Evolutionary conservation across 2,888 invertebrate genomes (phyloP), one percentile per base, ranked within the genome.

Genomic region (Melanchra persicariae): DNA sequence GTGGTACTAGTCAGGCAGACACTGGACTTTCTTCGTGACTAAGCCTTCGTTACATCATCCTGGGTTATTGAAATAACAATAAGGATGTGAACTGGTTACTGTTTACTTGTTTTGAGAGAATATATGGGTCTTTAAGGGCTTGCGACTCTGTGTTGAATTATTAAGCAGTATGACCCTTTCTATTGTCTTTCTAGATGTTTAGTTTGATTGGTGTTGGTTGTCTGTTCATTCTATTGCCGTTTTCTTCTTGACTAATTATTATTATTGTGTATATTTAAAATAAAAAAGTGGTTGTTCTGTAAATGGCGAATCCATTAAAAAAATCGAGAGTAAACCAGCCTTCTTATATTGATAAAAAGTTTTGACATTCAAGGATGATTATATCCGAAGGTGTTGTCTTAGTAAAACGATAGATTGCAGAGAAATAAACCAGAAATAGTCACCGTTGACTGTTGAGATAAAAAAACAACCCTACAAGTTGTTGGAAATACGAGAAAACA

Each of bases 11-110:
- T 43, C 43, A 19, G 47, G 43, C 12, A 1, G 47, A 49, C 12
- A 1, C 47, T 54, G 60, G 55, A 71, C 85, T 85, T 83, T 83
- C 83, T 61, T 85, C 60, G 73, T 82, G 83, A 83, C 74, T 82
- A 65, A 85, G 43, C 4, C 17, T 26, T 84, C 22, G 17, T 57
- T 74, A 73, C 79, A 67, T 71, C 85, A 85, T 51, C 49, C 15
- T 54, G 52, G 61, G 34, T 61, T 64, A 67, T 62, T 75, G 65
- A 45, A 70, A 58, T 45, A 54, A 58, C 55, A 57, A 81, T 66
- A 79, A 79, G 74, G 80, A 83, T 72, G 24, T 77, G n/a, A 15
- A 59, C 37, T 40, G 49, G n/a, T 26, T 26, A 61, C 30, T 10
- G 17, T 6, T 37, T 63, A 47, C 9, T 58, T n/a, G 45, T 55